Evolutionary conservation across 1,140 invertebrate species (phyloP), one percentile per base, ranked within the genome.

Genomic region (Eueides isabella): DNA sequence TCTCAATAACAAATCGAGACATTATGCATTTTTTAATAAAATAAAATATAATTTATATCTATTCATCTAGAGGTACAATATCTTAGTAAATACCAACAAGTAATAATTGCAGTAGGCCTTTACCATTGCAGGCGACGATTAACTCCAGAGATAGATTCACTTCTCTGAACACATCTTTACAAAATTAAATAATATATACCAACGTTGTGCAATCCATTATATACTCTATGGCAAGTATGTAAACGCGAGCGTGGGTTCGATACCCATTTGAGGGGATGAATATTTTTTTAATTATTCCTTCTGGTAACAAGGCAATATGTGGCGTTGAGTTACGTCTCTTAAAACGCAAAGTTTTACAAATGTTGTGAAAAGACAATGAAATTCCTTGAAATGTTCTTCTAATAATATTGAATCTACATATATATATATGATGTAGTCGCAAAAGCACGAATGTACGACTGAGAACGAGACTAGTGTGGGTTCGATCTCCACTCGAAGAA

Each of bases 81-180:
- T 55, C 66, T 5, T 12, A 67, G 23, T 19, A 31, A 33, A 26
- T 29, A 33, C 44, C 29, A 78, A n/a, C 78, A 84, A 82, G 80
- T 89, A 88, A 88, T 90, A 91, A 91, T 91, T 91, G 88, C 84
- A 78, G 76, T 80, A 82, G 78, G 72, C 83, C 83, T 81, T 82
- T 85, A 86, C 84, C 82, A 89, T 87, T 88, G 86, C 81, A 75
- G 85, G 84, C 82, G 89, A 91, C 89, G 90, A 90, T 89, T 90
- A 88, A 81, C 72, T 76, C 63, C 63, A 65, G 38, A 88, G 86
- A 89, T 90, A 90, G 87, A 77, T 81, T 65, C 84, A 80, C 85
- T 79, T 76, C 83, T 86, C 81, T 85, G 90, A 82, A 78, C 88
- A 76, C 83, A 82, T 89, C 84, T 79, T 85, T 89, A 87, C 87